A percentile compares a stretch with the other conserved stretches of the same genome.
phyloP scores from a whole-genome alignment of 2,888 invertebrate species.

The Chalcis sispes region DNA sequence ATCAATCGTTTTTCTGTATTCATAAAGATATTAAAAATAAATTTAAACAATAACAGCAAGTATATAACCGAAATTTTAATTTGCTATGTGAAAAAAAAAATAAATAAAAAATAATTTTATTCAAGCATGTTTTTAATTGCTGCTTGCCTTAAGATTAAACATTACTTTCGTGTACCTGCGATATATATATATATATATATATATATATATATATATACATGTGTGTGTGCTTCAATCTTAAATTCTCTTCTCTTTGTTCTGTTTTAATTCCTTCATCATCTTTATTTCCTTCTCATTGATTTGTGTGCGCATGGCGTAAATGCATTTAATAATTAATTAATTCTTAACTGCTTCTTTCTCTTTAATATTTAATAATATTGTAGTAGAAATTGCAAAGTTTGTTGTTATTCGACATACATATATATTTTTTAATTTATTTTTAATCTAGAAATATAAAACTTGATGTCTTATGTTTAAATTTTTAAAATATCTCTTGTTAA shows the following conservation, averaged over 20 bases:
- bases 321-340: conserved; percentile 47
- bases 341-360: conserved; percentile 42
- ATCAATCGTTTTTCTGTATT: too few species aligned
- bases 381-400: conserved; percentile 40
- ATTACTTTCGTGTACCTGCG: too few species aligned
- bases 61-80: too few species aligned
- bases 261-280: background rate
- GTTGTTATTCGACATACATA: conserved; percentile 31
- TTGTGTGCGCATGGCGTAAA: conserved; percentile 45
- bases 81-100: too few species aligned
- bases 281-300: conserved; percentile 28
- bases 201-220: too few species aligned
- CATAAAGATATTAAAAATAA: too few species aligned
- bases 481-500: too few species aligned
- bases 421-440: conserved; percentile 3
- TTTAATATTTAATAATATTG: background rate
- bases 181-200: too few species aligned
- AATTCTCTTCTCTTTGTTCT: background rate
- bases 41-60: too few species aligned
- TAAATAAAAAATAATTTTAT: too few species aligned
- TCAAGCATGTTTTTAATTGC: too few species aligned
- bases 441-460: background rate
- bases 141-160: too few species aligned
- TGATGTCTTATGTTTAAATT: background rate
- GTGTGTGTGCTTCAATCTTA: background rate